Conservation (phyloP, 2,797 vertebrate species). For the Centropyge bicolor region DNA sequence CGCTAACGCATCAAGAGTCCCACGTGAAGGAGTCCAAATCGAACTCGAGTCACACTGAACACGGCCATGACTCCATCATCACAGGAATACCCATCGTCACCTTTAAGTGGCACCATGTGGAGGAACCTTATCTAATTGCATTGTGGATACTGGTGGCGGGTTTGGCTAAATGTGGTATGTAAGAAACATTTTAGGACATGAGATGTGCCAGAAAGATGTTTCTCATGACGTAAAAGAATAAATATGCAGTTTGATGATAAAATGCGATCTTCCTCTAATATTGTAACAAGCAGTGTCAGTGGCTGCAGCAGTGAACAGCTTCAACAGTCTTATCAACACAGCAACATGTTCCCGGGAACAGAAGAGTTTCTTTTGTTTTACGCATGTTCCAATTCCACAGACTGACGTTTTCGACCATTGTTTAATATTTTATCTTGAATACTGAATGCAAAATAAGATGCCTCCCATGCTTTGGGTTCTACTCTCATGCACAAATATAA, state of each 20-base stretch:
- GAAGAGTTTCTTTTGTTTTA: slow-evolving; percentile 6
- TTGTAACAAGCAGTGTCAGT: slow-evolving; percentile 23
- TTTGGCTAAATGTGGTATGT: slow-evolving; percentile 84
- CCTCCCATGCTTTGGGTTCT: neutral
- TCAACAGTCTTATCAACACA: slow-evolving; percentile 15
- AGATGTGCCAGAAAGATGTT: neutral
- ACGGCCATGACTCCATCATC: slow-evolving; percentile 18
- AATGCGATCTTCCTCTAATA: neutral
- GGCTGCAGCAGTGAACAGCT: neutral
- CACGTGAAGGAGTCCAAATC: slow-evolving; percentile 4
- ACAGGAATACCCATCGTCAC: slow-evolving; percentile 73
- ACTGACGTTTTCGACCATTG: neutral
- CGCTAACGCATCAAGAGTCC: neutral
- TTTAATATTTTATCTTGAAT: neutral
- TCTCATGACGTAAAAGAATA: neutral
- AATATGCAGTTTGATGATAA: no score
- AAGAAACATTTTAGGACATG: neutral
- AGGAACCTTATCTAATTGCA: slow-evolving; percentile 69
- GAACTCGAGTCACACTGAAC: neutral
- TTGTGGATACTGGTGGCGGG: slow-evolving; percentile 82
- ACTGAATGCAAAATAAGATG: neutral
- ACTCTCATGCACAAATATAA: slow-evolving; percentile 4
- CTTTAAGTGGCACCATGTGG: slow-evolving; percentile 82
- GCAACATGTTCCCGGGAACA: slow-evolving; percentile 18
- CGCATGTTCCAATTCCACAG: slow-evolving; percentile 3